Percentiles rank a stretch among this genome's conserved stretches.
Evolutionary conservation across 2,888 invertebrate genomes (phyloP).

Genomic region (Acleris laterana): DNA sequence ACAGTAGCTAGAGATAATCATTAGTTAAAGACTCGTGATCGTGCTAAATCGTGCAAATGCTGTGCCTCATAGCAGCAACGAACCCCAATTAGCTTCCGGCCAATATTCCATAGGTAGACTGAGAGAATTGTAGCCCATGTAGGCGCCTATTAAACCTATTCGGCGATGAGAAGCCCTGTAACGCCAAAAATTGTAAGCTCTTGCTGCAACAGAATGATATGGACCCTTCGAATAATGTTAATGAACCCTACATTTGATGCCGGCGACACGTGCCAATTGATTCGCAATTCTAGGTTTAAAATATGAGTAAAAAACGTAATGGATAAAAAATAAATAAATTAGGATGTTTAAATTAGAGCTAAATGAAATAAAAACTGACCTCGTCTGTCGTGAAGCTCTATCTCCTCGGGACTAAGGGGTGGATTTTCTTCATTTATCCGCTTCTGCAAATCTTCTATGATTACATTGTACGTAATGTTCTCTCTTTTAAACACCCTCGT

Average conservation of each 20-base stretch:
- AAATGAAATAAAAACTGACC: constrained; percentile 67
- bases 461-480: constrained; percentile 87
- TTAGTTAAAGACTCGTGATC: constrained; percentile 38
- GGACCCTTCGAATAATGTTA: constrained; percentile 68
- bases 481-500: constrained; percentile 85
- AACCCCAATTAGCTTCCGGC: constrained; percentile 86
- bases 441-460: constrained; percentile 91
- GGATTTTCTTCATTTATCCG: constrained; percentile 93
- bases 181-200: constrained; percentile 85
- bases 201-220: constrained; percentile 81
- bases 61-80: constrained; percentile 72
- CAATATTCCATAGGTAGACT: constrained; percentile 84
- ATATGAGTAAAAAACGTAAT: too few relatives aligned
- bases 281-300: too few relatives aligned
- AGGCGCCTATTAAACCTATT: constrained; percentile 73
- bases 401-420: constrained; percentile 86
- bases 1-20: constrained; percentile 26
- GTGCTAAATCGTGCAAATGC: constrained; percentile 52
- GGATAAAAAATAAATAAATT: too few relatives aligned
- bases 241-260: constrained; percentile 18
- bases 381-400: constrained; percentile 87
- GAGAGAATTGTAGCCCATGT: constrained; percentile 82
- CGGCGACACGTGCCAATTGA: not conserved
- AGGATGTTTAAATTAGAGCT: too few relatives aligned
- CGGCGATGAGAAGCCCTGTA: constrained; percentile 77